Base-by-base conservation (phyloP, 2,888 invertebrate genomes). In the Diarsia brunnea region DNA sequence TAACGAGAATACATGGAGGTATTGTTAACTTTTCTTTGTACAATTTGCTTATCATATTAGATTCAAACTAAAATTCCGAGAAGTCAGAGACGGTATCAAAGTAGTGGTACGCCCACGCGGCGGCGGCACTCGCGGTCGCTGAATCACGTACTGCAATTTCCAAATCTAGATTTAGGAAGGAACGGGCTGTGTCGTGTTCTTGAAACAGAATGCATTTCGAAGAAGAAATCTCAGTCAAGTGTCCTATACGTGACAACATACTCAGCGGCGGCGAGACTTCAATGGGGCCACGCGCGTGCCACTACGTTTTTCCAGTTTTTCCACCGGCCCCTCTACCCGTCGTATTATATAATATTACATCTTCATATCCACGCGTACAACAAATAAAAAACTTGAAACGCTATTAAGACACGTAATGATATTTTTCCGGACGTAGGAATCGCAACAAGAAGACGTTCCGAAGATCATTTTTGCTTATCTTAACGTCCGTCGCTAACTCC, bases 91-190 rank as follows among this genome's bases (percentile, higher is more conserved):
- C 87, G 73, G 69, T 89, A 89, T 90, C 88, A 88, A 85, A 89
- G 86, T 89, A 87, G 89, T 87, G 79, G 81, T 88, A 91, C 91
- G 90, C 93, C 94, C 90, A 93, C 93, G 90, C 90, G 74, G 75
- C 69, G 71, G 27, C 73, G 45, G 63, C 72, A 31, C 21, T 64
- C 79, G 87, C 75, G 79, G 85, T 85, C 82, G 87, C 86, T 87
- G 87, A 90, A 91, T 92, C 94, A 95, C 95, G 94, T 95, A 94
- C 94, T 89, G 92, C 92, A 91, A 93, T 92, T 92, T 92, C 91
- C 90, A 92, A 92, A 93, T 94, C 93, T 94, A 95, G 95, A 95
- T 95, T 92, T 92, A 91, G 91, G 89, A 90, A 90, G 88, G 90
- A 92, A 92, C 90, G 90, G 88, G 87, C 89, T 88, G 81, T 88